These are phyloP conservation scores for Ectropis crepuscularia DNA, from an alignment of 2,888 invertebrate genomes.

Conservation along the genomic window DNA sequence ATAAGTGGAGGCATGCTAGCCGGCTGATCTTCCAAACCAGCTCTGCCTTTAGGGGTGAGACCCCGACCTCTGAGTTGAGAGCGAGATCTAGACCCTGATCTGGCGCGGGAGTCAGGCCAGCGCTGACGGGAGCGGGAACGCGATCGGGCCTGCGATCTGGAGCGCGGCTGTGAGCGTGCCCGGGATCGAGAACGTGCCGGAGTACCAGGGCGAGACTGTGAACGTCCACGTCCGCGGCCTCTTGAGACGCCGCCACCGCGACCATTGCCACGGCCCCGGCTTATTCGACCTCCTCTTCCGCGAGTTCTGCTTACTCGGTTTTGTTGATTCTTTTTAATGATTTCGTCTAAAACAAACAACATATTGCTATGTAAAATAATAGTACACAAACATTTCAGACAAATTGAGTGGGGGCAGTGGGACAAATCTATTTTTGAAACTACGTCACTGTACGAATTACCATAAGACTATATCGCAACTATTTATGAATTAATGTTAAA, in stretches of 20 bases:
- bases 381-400: not conserved
- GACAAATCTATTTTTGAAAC: constrained; percentile 36
- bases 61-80: constrained; percentile 66
- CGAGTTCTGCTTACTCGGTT: constrained; percentile 68
- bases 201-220: constrained; percentile 54
- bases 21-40: constrained; percentile 65
- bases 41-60: constrained; percentile 73
- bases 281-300: constrained; percentile 59
- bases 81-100: constrained; percentile 69
- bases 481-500: not conserved
- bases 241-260: constrained; percentile 49
- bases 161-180: constrained; percentile 56
- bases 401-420: constrained; percentile 12
- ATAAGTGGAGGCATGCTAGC: constrained; percentile 63
- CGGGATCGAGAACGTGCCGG: constrained; percentile 59
- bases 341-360: constrained; percentile 62
- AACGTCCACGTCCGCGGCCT: constrained; percentile 53
- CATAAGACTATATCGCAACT: not conserved
- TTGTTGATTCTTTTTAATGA: constrained; percentile 69
- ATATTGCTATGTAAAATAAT: not conserved
- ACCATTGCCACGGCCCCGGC: constrained; percentile 39
- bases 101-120: constrained; percentile 60
- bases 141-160: constrained; percentile 57
- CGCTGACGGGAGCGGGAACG: constrained; percentile 54
- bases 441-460: constrained; percentile 30